These are phyloP conservation scores for Pao palembangensis DNA, from an alignment of 2,113 vertebrate species.

Conservation along the genomic window DNA sequence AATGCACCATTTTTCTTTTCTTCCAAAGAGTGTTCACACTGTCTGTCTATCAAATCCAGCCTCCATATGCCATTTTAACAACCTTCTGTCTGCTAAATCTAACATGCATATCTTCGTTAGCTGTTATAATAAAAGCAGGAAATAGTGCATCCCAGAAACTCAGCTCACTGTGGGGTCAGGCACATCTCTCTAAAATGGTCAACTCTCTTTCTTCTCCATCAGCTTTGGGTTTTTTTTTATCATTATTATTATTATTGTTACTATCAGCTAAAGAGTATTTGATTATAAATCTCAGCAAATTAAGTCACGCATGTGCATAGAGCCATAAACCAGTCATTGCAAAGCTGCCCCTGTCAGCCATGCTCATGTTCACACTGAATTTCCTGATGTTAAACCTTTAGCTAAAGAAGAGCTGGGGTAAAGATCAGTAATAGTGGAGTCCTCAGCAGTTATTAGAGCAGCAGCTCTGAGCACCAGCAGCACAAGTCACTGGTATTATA, in stretches of 20 bases:
- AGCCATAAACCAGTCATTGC: slow-evolving; percentile 91
- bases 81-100: slow-evolving; percentile 65
- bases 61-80: slow-evolving; percentile 74
- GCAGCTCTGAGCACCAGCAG: slow-evolving; percentile 39
- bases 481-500: slow-evolving; percentile 71
- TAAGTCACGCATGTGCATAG: slow-evolving; percentile 82
- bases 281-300: slow-evolving; percentile 91
- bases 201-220: slow-evolving; percentile 74
- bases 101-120: slow-evolving; percentile 51
- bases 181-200: slow-evolving; percentile 80
- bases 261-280: slow-evolving; percentile 72
- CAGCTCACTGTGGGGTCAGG: slow-evolving; percentile 79
- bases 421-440: slow-evolving; percentile 54
- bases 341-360: slow-evolving; percentile 83
- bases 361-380: slow-evolving; percentile 81
- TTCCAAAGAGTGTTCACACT: slow-evolving; percentile 47
- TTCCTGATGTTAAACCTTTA: slow-evolving; percentile 69
- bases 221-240: slow-evolving; percentile 79
- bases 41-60: slow-evolving; percentile 69
- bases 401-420: slow-evolving; percentile 37
- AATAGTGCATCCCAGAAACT: slow-evolving; percentile 60
- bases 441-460: slow-evolving; percentile 57
- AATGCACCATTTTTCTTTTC: slow-evolving; percentile 54
- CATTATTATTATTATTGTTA: slow-evolving; percentile 76
- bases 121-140: slow-evolving; percentile 55